Conservation (phyloP, 2,888 invertebrate genomes). For the Tuta absoluta region DNA sequence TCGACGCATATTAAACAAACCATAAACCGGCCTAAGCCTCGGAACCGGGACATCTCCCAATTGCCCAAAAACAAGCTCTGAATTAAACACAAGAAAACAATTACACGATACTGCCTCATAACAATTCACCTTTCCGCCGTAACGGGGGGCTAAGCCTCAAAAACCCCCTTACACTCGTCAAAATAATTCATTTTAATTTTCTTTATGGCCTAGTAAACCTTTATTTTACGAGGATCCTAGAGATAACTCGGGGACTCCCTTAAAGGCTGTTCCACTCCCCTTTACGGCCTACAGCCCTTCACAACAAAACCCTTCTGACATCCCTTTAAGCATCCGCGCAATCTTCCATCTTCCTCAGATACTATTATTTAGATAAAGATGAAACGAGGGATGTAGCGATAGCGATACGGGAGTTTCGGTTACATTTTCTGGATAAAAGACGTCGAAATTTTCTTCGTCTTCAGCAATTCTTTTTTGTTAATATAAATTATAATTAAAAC, state of each 20-base stretch:
- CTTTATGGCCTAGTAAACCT: constrained; percentile 80
- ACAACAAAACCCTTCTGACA: constrained; percentile 15
- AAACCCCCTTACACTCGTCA: constrained; percentile 73
- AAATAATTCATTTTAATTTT: constrained; percentile 82
- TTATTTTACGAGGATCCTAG: constrained; percentile 76
- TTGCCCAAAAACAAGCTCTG: constrained; percentile 50
- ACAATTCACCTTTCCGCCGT: constrained; percentile 63
- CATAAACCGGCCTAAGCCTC: constrained; percentile 20
- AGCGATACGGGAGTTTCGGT: constrained; percentile 27
- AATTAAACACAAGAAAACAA: constrained; percentile 63
- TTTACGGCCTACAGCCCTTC: constrained; percentile 43
- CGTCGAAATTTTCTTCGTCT: constrained; percentile 31
- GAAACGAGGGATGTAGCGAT: constrained; percentile 9
- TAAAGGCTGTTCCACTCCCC: constrained; percentile 66
- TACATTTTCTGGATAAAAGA: constrained; percentile 29
- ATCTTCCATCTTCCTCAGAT: constrained; percentile 35
- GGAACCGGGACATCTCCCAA: constrained; percentile 33
- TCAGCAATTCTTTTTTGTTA: constrained; percentile 59
- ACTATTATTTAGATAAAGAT: constrained; percentile 22
- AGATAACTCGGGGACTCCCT: constrained; percentile 78
- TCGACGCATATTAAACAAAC: neutral
- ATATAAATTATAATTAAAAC: constrained; percentile 79
- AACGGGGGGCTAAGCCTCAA: constrained; percentile 55
- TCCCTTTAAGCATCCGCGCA: constrained; percentile 16
- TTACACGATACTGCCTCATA: constrained; percentile 65